Evolutionary conservation across 2,113 vertebrate species (phyloP).

Genomic region (Lipotes vexillifer): DNA sequence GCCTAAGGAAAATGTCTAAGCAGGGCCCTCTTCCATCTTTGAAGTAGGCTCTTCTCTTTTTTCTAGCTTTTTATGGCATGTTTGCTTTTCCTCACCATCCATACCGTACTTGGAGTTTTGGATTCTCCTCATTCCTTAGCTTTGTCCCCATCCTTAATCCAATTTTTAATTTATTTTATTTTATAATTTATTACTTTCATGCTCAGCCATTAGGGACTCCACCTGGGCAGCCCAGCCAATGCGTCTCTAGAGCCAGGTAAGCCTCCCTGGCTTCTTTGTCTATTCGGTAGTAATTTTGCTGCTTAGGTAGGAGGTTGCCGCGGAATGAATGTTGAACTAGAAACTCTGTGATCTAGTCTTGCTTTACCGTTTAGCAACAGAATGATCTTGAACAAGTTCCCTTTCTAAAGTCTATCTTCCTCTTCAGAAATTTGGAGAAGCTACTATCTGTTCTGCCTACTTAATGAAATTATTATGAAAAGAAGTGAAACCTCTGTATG

Average conservation of each 20-base stretch:
- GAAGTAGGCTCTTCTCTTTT: background rate
- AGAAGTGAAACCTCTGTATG: background rate
- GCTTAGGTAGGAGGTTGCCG: fast-evolving
- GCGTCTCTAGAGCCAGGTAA: background rate
- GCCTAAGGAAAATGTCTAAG: background rate
- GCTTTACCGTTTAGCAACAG: background rate
- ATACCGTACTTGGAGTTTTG: background rate
- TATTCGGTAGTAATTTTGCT: background rate
- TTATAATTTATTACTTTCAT: background rate
- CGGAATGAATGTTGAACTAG: background rate
- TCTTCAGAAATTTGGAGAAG: background rate
- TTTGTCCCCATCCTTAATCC: background rate
- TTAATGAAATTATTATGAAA: background rate
- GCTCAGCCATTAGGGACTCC: background rate
- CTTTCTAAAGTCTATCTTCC: background rate
- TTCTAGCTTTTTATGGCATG: background rate
- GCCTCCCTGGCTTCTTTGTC: background rate
- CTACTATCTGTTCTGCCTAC: background rate
- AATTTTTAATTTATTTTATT: background rate
- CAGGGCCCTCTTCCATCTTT: background rate
- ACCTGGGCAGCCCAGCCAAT: too few species aligned
- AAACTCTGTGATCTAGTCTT: background rate
- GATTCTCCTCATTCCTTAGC: background rate
- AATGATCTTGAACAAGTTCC: background rate
- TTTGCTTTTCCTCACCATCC: background rate